Conservation (phyloP, 1,140 invertebrate species). For the Leptopilina clavipes region DNA sequence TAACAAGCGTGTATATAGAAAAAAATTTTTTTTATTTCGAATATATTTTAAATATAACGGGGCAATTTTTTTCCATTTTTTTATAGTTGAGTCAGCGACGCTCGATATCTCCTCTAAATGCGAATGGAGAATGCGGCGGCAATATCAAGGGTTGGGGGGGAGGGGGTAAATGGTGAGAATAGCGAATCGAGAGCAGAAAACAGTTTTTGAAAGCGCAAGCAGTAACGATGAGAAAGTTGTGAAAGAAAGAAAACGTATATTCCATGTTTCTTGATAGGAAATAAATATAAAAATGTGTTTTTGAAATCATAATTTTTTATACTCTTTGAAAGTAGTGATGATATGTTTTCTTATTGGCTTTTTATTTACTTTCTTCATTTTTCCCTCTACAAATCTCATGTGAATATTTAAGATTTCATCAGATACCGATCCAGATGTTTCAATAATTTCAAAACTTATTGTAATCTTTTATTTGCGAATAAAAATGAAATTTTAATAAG, state of each 20-base stretch:
- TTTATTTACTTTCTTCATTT: not conserved
- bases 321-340: not conserved
- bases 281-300: slow-evolving; percentile 10
- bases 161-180: slow-evolving; percentile 4
- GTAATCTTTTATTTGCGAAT: slow-evolving; percentile 7
- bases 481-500: not conserved
- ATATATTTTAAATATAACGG: not conserved
- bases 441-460: not conserved
- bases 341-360: slow-evolving; percentile 1
- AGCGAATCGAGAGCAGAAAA: slow-evolving; percentile 1
- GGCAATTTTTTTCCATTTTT: slow-evolving; percentile 1
- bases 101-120: slow-evolving; percentile 12
- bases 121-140: not conserved
- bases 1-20: too few relatives aligned
- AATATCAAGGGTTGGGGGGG: not conserved
- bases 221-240: slow-evolving; percentile 14
- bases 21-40: not conserved
- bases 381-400: not conserved
- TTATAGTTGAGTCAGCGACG: not conserved
- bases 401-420: slow-evolving; percentile 14
- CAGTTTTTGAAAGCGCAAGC: slow-evolving; percentile 9
- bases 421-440: slow-evolving; percentile 3
- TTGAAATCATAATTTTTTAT: not conserved
- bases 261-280: slow-evolving; percentile 16
- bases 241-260: not conserved